Percentiles rank a stretch among this genome's conserved stretches.
phyloP scores from a whole-genome alignment of 2,797 vertebrate genomes.

The Amniataba percoides region DNA sequence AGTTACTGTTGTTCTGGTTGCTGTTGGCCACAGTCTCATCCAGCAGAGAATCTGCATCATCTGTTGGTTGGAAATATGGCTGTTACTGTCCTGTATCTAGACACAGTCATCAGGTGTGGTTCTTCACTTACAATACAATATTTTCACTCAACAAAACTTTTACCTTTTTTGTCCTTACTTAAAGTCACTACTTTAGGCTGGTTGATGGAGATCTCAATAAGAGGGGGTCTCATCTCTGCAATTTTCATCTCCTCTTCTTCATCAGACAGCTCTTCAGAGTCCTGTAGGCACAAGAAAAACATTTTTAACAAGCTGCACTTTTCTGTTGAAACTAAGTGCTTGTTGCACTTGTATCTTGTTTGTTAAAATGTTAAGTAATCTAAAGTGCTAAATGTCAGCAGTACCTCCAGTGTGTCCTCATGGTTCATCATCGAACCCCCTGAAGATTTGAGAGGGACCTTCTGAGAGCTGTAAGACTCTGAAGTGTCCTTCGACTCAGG shows the following conservation, averaged over 20 bases:
- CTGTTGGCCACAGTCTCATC: slow-evolving; percentile 97
- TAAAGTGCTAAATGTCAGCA: background rate
- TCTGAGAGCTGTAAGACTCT: slow-evolving; percentile 82
- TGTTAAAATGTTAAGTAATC: background rate
- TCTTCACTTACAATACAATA: background rate
- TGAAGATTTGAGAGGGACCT: slow-evolving; percentile 84
- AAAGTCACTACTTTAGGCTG: slow-evolving; percentile 98
- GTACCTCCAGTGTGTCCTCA: slow-evolving; percentile 93
- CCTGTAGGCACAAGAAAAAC: slow-evolving; percentile 77
- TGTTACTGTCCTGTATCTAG: background rate
- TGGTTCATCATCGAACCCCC: slow-evolving; percentile 88
- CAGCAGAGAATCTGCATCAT: slow-evolving; percentile 94
- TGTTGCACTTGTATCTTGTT: background rate
- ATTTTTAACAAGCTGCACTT: background rate
- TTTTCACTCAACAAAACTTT: background rate
- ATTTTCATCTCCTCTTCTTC: slow-evolving; percentile 99
- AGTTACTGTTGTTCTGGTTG: slow-evolving; percentile 99
- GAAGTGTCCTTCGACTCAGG: slow-evolving; percentile 68
- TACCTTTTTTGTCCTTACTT: slow-evolving; percentile 97
- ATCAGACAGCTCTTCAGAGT: slow-evolving; percentile 96
- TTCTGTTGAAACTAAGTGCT: background rate
- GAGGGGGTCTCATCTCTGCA: slow-evolving; percentile 95
- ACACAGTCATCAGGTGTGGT: background rate
- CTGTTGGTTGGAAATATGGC: slow-evolving; percentile 71
- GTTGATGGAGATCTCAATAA: slow-evolving; percentile 97